A percentile compares a stretch with the other conserved stretches of the same genome.
Evolutionary conservation across 2,113 vertebrate species (phyloP).

Genomic region (Antechinus flavipes): DNA sequence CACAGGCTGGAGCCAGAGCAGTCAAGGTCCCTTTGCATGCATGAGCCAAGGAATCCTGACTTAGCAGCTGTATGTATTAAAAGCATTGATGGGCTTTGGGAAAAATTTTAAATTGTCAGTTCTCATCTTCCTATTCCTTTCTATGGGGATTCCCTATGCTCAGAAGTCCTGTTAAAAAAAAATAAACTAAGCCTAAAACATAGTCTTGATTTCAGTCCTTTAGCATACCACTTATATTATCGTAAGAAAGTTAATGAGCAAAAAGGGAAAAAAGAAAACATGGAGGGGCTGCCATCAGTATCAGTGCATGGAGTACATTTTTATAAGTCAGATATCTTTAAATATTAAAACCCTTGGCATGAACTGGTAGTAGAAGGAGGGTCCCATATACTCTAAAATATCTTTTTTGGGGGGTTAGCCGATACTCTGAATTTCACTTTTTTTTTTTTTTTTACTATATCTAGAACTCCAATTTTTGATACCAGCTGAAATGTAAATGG

Average conservation of each 20-base stretch:
- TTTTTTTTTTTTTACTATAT: neutral
- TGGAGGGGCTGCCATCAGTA: neutral
- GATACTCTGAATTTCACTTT: neutral
- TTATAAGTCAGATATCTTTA: neutral
- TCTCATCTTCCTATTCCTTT: neutral
- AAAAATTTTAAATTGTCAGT: neutral
- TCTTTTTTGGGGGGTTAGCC: neutral
- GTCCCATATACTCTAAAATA: neutral
- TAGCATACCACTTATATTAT: neutral
- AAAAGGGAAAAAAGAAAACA: neutral
- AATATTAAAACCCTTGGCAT: neutral
- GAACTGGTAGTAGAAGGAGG: neutral
- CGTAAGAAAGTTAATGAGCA: neutral
- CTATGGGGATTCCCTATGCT: neutral
- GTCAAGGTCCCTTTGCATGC: rapidly evolving
- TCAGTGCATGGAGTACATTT: neutral
- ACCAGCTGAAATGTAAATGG: neutral
- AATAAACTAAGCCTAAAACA: neutral
- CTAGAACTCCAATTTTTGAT: neutral
- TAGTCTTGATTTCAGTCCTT: neutral
- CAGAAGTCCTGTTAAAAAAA: neutral
- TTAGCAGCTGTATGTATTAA: neutral
- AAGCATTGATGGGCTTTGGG: neutral
- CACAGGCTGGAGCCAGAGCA: neutral
- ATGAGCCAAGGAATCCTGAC: neutral